Conservation (phyloP, 2,113 vertebrate genomes). For the Nothocercus julius region DNA sequence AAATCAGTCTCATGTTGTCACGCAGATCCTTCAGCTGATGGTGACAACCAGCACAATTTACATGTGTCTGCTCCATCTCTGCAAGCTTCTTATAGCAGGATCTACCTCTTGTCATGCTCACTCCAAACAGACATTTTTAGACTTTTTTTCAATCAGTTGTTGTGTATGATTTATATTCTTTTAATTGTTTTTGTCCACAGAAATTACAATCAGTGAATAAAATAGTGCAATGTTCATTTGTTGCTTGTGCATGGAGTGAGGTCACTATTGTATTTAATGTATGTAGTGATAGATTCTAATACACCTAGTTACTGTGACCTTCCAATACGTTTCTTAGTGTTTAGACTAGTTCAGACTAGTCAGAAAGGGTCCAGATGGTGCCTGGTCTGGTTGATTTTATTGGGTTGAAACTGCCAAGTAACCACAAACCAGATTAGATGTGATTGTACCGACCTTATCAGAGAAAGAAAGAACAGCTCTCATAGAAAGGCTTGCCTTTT, state of each 20-base stretch:
- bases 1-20: not conserved
- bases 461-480: not conserved
- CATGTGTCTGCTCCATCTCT: not conserved
- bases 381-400: not conserved
- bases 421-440: not conserved
- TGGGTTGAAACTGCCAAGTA: not conserved
- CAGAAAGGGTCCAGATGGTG: too few species aligned
- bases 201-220: not conserved
- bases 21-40: not conserved
- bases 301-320: not conserved
- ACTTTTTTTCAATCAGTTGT: not conserved
- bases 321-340: not conserved
- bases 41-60: not conserved
- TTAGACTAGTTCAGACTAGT: not conserved
- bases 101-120: not conserved
- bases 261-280: not conserved
- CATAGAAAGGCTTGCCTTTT: not conserved
- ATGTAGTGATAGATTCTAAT: not conserved
- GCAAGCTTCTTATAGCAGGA: not conserved
- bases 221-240: not conserved
- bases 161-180: not conserved
- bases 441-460: not conserved
- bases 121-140: not conserved
- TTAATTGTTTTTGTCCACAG: not conserved
- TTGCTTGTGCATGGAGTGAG: not conserved